A percentile compares a stretch with the other conserved stretches of the same genome.
These are phyloP conservation scores for Rhagophthalmus giganteus DNA, from an alignment of 2,888 invertebrate species.

Conservation along the genomic window DNA sequence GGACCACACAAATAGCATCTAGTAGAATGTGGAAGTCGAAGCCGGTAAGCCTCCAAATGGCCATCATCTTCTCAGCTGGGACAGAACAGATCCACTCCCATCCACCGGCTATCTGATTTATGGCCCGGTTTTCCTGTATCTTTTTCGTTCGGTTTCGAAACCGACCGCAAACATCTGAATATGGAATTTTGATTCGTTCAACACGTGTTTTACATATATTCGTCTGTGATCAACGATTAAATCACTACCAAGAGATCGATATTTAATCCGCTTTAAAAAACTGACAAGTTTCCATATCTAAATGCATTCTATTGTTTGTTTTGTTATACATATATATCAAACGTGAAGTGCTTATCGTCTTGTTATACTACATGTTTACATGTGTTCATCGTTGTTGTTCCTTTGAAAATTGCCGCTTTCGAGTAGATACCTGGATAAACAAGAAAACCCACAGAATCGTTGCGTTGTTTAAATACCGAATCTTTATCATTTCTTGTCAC, in stretches of 20 bases:
- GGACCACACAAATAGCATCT: constrained; percentile 15
- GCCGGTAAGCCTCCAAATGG: constrained; percentile 49
- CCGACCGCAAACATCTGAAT: constrained; percentile 19
- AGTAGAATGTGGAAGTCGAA: constrained; percentile 29
- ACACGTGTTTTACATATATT: constrained; percentile 7
- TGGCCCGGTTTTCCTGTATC: constrained; percentile 37
- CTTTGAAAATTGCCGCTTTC: constrained; percentile 24
- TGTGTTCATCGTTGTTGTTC: constrained; percentile 19
- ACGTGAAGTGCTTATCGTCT: constrained; percentile 18
- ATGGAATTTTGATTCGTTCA: constrained; percentile 6
- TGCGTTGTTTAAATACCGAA: constrained; percentile 5
- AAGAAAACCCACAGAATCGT: constrained; percentile 5
- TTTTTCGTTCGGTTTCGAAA: constrained; percentile 25
- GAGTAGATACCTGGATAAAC: constrained; percentile 21
- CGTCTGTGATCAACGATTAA: too few species aligned
- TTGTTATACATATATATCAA: constrained; percentile 1
- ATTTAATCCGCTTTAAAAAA: background rate
- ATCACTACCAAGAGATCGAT: background rate
- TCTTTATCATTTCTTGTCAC: constrained; percentile 11
- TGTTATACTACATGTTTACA: constrained; percentile 23
- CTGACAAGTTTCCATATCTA: background rate
- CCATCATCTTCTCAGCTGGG: constrained; percentile 48
- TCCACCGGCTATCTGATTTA: constrained; percentile 47
- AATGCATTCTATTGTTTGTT: background rate
- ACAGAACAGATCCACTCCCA: constrained; percentile 45